These are phyloP conservation scores for Thamnophis sirtalis DNA, from an alignment of 2,113 vertebrate genomes.

Conservation along the genomic window DNA sequence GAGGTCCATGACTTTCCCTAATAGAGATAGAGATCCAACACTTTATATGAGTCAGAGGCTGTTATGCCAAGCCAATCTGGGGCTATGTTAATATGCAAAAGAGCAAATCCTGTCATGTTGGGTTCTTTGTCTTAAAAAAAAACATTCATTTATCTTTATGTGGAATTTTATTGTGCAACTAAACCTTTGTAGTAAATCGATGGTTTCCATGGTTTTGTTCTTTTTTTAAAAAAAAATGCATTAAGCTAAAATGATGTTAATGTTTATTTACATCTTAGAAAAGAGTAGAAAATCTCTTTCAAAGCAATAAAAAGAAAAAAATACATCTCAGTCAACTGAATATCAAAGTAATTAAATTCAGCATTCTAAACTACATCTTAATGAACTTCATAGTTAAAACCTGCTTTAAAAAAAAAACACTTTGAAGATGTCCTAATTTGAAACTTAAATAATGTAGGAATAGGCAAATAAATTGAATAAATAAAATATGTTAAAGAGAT, in stretches of 20 bases:
- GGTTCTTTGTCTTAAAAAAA: not conserved
- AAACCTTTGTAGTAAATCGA: not conserved
- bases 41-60: not conserved
- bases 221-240: not conserved
- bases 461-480: not conserved
- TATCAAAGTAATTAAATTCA: slow-evolving; percentile 23
- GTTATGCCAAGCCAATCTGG: not conserved
- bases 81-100: not conserved
- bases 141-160: slow-evolving; percentile 1
- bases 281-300: not conserved
- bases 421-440: not conserved
- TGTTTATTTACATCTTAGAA: not conserved
- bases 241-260: not conserved
- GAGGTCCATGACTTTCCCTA: too few relatives aligned
- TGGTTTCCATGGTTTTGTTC: not conserved
- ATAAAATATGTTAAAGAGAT: not conserved
- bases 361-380: not conserved
- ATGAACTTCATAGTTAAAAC: slow-evolving; percentile 18
- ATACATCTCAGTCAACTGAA: not conserved
- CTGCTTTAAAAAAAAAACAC: not conserved
- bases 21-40: not conserved
- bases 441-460: slow-evolving; percentile 1
- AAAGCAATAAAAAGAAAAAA: not conserved
- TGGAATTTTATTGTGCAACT: not conserved
- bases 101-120: not conserved